These are phyloP conservation scores for Psephotus haematonotus DNA, from an alignment of 2,113 vertebrate genomes.

Conservation along the genomic window DNA sequence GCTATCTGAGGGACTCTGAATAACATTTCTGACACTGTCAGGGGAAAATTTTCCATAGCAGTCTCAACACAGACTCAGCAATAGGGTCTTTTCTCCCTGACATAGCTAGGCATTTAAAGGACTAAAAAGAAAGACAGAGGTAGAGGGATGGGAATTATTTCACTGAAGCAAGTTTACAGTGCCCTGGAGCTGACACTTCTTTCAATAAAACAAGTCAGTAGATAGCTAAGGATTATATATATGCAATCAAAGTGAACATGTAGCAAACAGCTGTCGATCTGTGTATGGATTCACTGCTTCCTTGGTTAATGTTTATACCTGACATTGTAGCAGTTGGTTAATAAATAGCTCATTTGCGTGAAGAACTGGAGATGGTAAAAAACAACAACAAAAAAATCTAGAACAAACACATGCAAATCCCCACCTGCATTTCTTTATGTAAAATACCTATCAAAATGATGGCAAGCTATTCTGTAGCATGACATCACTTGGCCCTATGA, in stretches of 20 bases:
- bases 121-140: background rate
- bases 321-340: conserved; percentile 28
- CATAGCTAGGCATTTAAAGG: background rate
- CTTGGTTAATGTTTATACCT: conserved; percentile 45
- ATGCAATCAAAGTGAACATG: background rate
- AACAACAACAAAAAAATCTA: background rate
- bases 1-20: conserved; percentile 1
- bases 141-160: background rate
- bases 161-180: background rate
- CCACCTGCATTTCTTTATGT: background rate
- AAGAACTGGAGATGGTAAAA: background rate
- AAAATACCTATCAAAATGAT: background rate
- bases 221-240: background rate
- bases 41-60: conserved; percentile 7
- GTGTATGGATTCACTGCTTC: background rate
- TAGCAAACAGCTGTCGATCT: background rate
- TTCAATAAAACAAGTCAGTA: background rate
- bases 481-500: background rate
- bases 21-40: conserved; percentile 29
- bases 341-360: background rate
- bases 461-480: conserved; percentile 26
- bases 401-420: background rate
- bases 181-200: background rate
- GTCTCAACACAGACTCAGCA: background rate
- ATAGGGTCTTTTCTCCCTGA: background rate